Base-by-base conservation (phyloP, 2,888 invertebrate species). In the Drosophila pegasa region DNA sequence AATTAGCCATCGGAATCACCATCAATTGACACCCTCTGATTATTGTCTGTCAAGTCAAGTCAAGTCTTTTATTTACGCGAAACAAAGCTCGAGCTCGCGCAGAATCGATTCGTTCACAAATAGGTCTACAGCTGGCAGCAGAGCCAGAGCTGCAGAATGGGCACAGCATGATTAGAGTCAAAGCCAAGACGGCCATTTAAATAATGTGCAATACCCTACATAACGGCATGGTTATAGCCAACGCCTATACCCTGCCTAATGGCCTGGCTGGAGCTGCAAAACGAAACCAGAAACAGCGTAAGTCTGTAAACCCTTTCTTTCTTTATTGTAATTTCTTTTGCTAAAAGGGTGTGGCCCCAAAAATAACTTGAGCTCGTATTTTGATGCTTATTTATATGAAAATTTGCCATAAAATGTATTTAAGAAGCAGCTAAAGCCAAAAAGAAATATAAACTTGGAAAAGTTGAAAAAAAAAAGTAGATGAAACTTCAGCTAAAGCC, bases 381-480 rank as follows among this genome's bases (percentile, higher is more conserved):
- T 45, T 45, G 27, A 16, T 27, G 25, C 25, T n/a, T 9, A 43
- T 43, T 43, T 43, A 25, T 43, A 43, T n/a, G n/a, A 25, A 43
- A n/a, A 16, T 25, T 9, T 9, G 2, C 6, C 2, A 25, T 16
- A 43, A 43, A 25, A 16, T 43, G 14, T 12, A 5, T 5, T 27
- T 16, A 27, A 27, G 27, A 12, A 3, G 27, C 3, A 45, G 45
- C 45, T 2, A 0, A 6, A 45, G 12, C 1, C 0, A 2, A n/a
- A n/a, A n/a, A n/a, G n/a, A n/a, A n/a, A n/a, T n/a, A 5, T 5
- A 10, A 10, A 6, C 12, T 45, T 16, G 14, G 12, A 40, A 22
- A 41, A 22, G 14, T 41, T 7, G 41, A 12, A 20, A 40, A 40
- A 20, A 20, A 6, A 6, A 20, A 16, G 9, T 8, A 20, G 40